Base-by-base conservation (phyloP, 2,888 invertebrate species). In the Tenthredo mesomela region DNA sequence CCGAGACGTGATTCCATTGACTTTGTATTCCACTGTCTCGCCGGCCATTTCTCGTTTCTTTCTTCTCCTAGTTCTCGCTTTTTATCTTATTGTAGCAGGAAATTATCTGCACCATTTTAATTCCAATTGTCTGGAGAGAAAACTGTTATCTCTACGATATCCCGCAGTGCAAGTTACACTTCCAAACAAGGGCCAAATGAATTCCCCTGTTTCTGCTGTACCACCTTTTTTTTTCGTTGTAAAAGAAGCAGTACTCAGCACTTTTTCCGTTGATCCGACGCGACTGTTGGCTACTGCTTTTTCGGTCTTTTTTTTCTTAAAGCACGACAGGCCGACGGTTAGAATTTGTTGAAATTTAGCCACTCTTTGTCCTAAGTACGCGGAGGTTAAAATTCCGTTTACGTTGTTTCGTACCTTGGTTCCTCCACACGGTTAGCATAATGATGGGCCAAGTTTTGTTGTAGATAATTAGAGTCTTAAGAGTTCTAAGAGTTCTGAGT, bases 1-100 rank as follows among this genome's bases (percentile, higher is more conserved):
- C 21, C 10, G 58, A 37, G 80, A 80, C 80, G 80, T 80, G 80
- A 80, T 80, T 80, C 61, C 80, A 58, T 80, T 80, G 80, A 80
- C 80, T 80, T 80, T 61, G 80, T 80, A 80, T 80, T 80, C 80
- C 61, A 61, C 25, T 25, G 37, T 33, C 80, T 80, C 58, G 33
- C 61, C 80, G 58, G 61, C 80, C 12, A 37, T 78, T 78, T 61
- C 47, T 58, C 58, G 33, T 58, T 37, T 21, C 78, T 37, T 54
- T 50, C 29, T 40, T 37, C 58, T n/a, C 10, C 15, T 54, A 10
- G 29, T 75, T 33, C 15, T 37, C n/a, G 37, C n/a, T 37, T 37
- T 75, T n/a, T 21, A 29, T 47, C 18, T 75, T 47, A 54, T 12
- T 15, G n/a, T n/a, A 50, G 9, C 77, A 29, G 50, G 33, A 33